A percentile compares a stretch with the other conserved stretches of the same genome.
These are phyloP conservation scores for Episyrphus balteatus DNA, from an alignment of 1,140 invertebrate species.

Conservation along the genomic window DNA sequence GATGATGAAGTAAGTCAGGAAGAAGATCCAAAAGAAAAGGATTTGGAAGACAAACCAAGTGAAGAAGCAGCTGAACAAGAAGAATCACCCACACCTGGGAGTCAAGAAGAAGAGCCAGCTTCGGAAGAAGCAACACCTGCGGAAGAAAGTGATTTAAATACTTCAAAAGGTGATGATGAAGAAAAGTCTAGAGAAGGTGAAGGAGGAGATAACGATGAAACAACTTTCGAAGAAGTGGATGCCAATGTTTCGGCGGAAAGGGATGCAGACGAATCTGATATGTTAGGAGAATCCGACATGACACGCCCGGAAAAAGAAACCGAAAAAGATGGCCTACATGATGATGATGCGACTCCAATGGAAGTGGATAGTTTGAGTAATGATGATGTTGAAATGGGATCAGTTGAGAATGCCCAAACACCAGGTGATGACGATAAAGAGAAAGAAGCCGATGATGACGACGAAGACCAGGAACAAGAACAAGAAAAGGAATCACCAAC, in stretches of 20 bases:
- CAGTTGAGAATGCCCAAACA: background rate
- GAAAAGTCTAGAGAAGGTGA: slow-evolving; percentile 4
- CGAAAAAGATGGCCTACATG: background rate
- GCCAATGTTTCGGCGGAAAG: slow-evolving; percentile 7
- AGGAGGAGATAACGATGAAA: slow-evolving; percentile 8
- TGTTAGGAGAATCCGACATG: slow-evolving; percentile 10
- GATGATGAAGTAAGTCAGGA: background rate
- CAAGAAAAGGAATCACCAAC: background rate
- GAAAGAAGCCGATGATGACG: background rate
- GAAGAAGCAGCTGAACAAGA: slow-evolving; percentile 6
- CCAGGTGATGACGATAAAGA: background rate
- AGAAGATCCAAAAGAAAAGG: background rate
- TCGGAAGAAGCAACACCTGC: slow-evolving; percentile 6
- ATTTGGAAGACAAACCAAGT: slow-evolving; percentile 8
- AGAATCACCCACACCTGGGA: background rate
- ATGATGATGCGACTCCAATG: background rate
- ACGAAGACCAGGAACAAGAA: background rate
- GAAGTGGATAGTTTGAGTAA: too few species aligned
- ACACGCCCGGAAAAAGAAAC: slow-evolving; percentile 1
- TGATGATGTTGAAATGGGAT: background rate
- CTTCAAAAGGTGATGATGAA: background rate
- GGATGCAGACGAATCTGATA: slow-evolving; percentile 17
- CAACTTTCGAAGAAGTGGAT: slow-evolving; percentile 13
- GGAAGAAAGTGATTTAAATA: slow-evolving; percentile 10
- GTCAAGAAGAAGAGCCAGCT: background rate